These are phyloP conservation scores for Drosophila grimshawi DNA, from an alignment of 1,140 invertebrate genomes.

Conservation along the genomic window DNA sequence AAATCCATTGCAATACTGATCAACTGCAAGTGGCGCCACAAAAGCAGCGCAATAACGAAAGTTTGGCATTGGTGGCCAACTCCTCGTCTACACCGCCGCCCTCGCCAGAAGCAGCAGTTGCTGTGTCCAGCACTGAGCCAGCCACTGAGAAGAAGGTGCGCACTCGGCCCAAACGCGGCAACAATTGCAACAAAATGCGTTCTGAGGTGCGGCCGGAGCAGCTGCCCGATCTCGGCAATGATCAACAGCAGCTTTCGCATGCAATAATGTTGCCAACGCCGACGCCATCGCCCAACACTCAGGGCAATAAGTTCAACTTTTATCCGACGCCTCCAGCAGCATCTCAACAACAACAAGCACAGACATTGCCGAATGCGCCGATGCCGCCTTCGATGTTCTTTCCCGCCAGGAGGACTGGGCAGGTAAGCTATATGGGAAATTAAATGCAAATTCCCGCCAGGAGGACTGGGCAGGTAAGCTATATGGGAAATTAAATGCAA, in stretches of 20 bases:
- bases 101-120: conserved; percentile 38
- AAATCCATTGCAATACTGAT: conserved; percentile 52
- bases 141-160: conserved; percentile 21
- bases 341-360: conserved; percentile 15
- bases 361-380: conserved; percentile 26
- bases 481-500: neutral
- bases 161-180: conserved; percentile 25
- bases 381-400: conserved; percentile 45
- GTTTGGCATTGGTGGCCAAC: neutral
- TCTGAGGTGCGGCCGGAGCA: conserved; percentile 58
- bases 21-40: conserved; percentile 17
- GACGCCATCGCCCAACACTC: conserved; percentile 61
- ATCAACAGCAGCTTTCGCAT: conserved; percentile 27
- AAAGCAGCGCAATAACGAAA: conserved; percentile 20
- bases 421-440: conserved; percentile 26
- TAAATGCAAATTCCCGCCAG: neutral
- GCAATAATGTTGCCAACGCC: conserved; percentile 50
- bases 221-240: conserved; percentile 39
- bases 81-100: conserved; percentile 44
- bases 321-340: conserved; percentile 26
- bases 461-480: conserved; percentile 32
- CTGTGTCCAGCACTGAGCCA: conserved; percentile 3
- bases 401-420: conserved; percentile 34
- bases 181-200: conserved; percentile 27
- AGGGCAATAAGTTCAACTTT: conserved; percentile 56